These are phyloP conservation scores for Notoglanidium macrostoma DNA, from an alignment of 2,797 vertebrate genomes.

Conservation along the genomic window DNA sequence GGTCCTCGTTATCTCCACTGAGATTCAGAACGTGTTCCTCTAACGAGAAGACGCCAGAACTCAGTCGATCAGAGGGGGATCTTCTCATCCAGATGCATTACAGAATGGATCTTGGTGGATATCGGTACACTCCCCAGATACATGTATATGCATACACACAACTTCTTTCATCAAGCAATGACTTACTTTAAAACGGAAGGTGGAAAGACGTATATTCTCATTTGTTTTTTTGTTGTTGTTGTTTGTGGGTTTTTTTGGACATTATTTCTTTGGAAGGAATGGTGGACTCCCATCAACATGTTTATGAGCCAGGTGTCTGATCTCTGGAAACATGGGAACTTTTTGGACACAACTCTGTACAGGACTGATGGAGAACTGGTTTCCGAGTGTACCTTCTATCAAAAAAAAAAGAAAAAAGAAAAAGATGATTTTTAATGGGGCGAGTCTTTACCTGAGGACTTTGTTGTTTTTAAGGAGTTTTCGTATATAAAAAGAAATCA, in stretches of 20 bases:
- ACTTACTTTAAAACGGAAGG: conserved; percentile 46
- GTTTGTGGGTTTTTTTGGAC: not conserved
- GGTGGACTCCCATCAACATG: conserved; percentile 36
- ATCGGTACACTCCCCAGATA: conserved; percentile 10
- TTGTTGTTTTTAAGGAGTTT: conserved; percentile 50
- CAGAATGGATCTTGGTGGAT: conserved; percentile 35
- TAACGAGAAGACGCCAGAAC: conserved; percentile 36
- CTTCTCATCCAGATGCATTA: conserved; percentile 30
- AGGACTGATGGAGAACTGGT: conserved; percentile 30
- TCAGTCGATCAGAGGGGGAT: not conserved
- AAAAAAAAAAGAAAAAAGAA: not conserved
- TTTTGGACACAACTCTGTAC: conserved; percentile 38
- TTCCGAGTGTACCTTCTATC: conserved; percentile 27
- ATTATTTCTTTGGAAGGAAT: not conserved
- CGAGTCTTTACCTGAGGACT: conserved; percentile 49
- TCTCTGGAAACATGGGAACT: conserved; percentile 35
- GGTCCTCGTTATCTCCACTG: conserved; percentile 40
- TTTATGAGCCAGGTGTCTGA: not conserved
- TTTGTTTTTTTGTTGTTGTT: not conserved
- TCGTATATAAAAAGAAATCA: conserved; percentile 55
- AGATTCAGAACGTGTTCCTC: conserved; percentile 41
- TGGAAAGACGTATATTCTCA: conserved; percentile 43
- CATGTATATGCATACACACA: conserved; percentile 30
- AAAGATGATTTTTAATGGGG: conserved; percentile 42
- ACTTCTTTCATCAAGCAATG: conserved; percentile 36